Evolutionary conservation across 2,797 vertebrate genomes (phyloP).

Genomic region (Thripadectes ignobilis): DNA sequence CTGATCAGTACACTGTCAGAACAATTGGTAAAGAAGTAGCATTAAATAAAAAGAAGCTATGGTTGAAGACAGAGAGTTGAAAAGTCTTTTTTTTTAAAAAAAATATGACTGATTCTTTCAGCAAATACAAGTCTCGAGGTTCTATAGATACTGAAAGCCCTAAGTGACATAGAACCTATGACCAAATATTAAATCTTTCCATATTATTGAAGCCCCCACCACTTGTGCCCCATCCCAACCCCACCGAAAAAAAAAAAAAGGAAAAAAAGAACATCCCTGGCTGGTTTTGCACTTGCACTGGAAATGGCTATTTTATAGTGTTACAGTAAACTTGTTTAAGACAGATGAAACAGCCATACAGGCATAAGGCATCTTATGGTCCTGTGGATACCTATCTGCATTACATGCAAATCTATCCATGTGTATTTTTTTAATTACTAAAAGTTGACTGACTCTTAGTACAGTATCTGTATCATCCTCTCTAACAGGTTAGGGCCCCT

Average conservation of each 20-base stretch:
- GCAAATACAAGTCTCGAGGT: not conserved
- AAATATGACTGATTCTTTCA: not conserved
- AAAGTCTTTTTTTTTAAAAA: not conserved
- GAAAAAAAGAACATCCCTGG: not conserved
- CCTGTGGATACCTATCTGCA: not conserved
- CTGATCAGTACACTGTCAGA: not conserved
- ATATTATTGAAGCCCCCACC: not conserved
- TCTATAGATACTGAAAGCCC: not conserved
- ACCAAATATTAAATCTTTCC: not conserved
- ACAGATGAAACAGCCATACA: rapidly evolving
- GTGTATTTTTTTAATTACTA: not conserved
- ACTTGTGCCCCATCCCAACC: not conserved
- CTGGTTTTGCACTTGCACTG: not conserved
- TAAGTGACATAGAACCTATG: not conserved
- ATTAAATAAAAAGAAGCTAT: not conserved
- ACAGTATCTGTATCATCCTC: not conserved
- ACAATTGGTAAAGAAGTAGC: not conserved
- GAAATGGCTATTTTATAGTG: not conserved
- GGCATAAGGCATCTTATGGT: not conserved
- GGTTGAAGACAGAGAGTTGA: not conserved
- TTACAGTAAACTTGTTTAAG: not conserved
- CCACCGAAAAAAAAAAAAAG: not conserved
- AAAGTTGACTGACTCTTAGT: not conserved
- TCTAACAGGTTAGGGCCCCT: not conserved
- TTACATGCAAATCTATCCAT: not conserved